Base-by-base conservation (phyloP, 2,888 invertebrate genomes). In the Xestia c-nigrum region DNA sequence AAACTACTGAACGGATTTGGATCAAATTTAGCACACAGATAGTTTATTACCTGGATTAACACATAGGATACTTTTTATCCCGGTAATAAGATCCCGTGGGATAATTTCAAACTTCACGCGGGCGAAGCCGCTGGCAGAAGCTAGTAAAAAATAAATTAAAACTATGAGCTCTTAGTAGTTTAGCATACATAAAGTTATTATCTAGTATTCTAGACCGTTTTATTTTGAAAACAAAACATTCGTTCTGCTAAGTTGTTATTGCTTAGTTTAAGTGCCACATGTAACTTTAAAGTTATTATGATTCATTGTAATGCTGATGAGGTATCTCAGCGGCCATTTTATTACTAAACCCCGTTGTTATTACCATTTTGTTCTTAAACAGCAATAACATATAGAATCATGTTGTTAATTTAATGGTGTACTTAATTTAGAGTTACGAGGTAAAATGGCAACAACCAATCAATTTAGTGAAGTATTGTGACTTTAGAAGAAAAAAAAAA, bases 221-320 rank as follows among this genome's bases (percentile, higher is more conserved):
- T 21, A 57, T 79, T 57, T 52, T 70, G 38, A 69, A 74, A 75
- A 83, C 82, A 84, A 80, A 80, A n/a, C 70, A 80, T 67, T 40
- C 47, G n/a, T 5, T 55, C 10, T 40, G n/a, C 31, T 46, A 63
- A 38, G 52, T 63, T 72, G 40, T 78, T 65, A 65, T 72, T 64
- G 31, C 55, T 21, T 50, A 64, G 59, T 83, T 74, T 52, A 14
- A 74, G 52, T 47, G 14, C 21, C 5, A 57, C 12, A 47, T 69
- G 31, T 72, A 55, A 59, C 64, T 55, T n/a, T 12, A 50, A 38
- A 55, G 47, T 43, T 74, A 71, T 80, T 74, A 52, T 67, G 19
- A 70, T 84, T 43, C 68, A 71, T 84, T 84, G 66, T 74, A 14
- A 70, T 79, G 50, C 7, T 52, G 12, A 67, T 80, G 47, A 55